Percentiles rank a stretch among this genome's conserved stretches.
Conservation (phyloP, 2,113 vertebrate species). For the cat (Felis catus) region F.catus_Fca126_mat1.0 CM031412.1:209802501-209803000, state of each 20-base stretch:
- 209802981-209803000: not conserved
- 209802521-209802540: not conserved
- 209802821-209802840: not conserved
- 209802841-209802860: not conserved
- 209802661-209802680: not conserved
- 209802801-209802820: not conserved
- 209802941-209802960: not conserved
- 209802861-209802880: not conserved
- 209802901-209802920: not conserved
- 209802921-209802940: not conserved
- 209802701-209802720: not conserved
- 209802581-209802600: not conserved
- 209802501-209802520: not conserved
- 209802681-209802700: not conserved
- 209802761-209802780: not conserved
- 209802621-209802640: not conserved
- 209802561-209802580: not conserved
- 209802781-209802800: not conserved
- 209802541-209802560: not conserved
- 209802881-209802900: not conserved
- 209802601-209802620: not conserved
- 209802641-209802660: not conserved
- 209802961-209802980: not conserved
- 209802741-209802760: not conserved
- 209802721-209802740: not conserved